These are phyloP conservation scores for Drosophila cyrtoloma DNA, from an alignment of 2,888 invertebrate genomes.

Conservation along the genomic window DNA sequence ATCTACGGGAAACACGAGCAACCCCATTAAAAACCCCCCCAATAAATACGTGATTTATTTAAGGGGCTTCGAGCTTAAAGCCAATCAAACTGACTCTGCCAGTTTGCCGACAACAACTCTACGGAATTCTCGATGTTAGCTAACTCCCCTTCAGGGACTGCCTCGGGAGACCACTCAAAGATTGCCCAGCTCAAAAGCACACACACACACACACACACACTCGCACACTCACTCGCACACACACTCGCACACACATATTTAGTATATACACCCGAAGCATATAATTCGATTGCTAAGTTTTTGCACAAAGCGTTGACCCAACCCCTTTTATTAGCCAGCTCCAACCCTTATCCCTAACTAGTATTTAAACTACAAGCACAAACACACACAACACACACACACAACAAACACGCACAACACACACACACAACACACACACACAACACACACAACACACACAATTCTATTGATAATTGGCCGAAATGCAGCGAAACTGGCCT, in stretches of 20 bases:
- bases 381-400: constrained; percentile 18
- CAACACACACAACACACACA: constrained; percentile 18
- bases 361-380: constrained; percentile 20
- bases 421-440: constrained; percentile 13
- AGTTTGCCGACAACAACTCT: constrained; percentile 16
- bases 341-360: constrained; percentile 11
- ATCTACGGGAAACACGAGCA: constrained; percentile 8
- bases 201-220: background rate
- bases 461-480: constrained; percentile 1
- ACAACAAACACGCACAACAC: background rate
- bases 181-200: constrained; percentile 11
- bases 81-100: constrained; percentile 48
- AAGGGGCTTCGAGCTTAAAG: constrained; percentile 37
- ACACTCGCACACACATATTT: background rate
- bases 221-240: background rate
- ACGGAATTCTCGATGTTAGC: background rate
- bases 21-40: constrained; percentile 57
- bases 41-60: constrained; percentile 48
- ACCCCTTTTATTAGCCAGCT: background rate
- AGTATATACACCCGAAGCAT: background rate
- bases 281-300: constrained; percentile 60
- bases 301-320: constrained; percentile 35
- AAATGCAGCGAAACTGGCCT: constrained; percentile 22
- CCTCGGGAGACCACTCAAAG: constrained; percentile 25
- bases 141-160: background rate